These are phyloP conservation scores for Pycnomerus fuliginosus DNA, from an alignment of 2,888 invertebrate species.

Conservation along the genomic window DNA sequence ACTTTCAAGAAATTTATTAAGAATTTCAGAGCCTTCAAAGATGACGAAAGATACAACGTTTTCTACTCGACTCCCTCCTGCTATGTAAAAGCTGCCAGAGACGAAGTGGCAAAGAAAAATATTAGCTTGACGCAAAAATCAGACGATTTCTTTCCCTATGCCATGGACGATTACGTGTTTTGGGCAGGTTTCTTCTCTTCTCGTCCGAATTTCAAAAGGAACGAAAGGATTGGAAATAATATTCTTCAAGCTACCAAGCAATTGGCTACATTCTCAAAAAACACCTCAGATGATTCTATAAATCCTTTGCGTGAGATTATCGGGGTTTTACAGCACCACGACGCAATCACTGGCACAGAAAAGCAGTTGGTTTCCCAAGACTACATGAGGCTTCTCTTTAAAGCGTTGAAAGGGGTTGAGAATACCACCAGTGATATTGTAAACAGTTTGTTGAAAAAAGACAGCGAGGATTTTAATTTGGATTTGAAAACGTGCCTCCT, in stretches of 20 bases:
- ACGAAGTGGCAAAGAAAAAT: conserved; percentile 44
- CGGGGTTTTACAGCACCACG: conserved; percentile 87
- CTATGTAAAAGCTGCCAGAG: conserved; percentile 69
- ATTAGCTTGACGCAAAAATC: conserved; percentile 50
- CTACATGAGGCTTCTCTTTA: conserved; percentile 72
- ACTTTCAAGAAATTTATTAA: too few relatives aligned
- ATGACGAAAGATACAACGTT: conserved; percentile 60
- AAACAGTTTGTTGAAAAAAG: conserved; percentile 4
- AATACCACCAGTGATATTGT: too few relatives aligned
- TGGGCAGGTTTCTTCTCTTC: conserved; percentile 74
- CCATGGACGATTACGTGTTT: conserved; percentile 63
- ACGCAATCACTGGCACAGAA: conserved; percentile 82
- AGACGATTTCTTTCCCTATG: conserved; percentile 69
- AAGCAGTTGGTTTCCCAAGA: conserved; percentile 82
- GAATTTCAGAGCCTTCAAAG: conserved; percentile 27
- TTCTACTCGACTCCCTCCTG: conserved; percentile 83
- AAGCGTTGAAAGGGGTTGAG: conserved; percentile 66
- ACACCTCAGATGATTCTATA: conserved; percentile 55
- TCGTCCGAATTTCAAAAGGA: conserved; percentile 59
- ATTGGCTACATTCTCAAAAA: conserved; percentile 61
- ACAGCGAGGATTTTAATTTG: conserved; percentile 9
- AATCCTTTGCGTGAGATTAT: conserved; percentile 60
- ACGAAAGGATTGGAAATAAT: conserved; percentile 55
- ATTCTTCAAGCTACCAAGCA: conserved; percentile 66
- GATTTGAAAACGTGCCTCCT: conserved; percentile 54